Conservation (phyloP, 2,797 vertebrate species). For the Pagetopsis macropterus region DNA sequence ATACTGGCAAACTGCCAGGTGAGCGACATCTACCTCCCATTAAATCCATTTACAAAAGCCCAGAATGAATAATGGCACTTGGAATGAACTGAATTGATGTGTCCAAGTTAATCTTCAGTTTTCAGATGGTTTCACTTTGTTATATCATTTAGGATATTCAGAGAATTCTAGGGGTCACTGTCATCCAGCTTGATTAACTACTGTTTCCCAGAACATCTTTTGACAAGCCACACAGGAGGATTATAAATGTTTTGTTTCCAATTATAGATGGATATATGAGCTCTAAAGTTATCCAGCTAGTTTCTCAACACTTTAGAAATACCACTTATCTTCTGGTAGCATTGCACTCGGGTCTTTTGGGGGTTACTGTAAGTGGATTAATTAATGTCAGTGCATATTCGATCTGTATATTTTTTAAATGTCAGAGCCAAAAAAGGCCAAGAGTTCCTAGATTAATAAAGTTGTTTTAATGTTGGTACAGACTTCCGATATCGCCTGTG, state of each 20-base stretch:
- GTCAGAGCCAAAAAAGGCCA: neutral
- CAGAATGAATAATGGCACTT: too few species aligned
- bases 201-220: constrained; percentile 19
- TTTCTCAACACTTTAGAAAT: neutral
- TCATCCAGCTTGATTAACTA: neutral
- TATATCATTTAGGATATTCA: constrained; percentile 6
- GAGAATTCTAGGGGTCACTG: constrained; percentile 13
- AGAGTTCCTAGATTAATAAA: neutral
- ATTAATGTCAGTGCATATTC: neutral
- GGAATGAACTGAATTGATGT: too few species aligned
- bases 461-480: neutral
- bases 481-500: constrained; percentile 1
- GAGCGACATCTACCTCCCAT: too few species aligned
- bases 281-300: constrained; percentile 8
- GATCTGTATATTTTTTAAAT: neutral
- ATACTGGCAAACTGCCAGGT: too few species aligned
- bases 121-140: neutral
- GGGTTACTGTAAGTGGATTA: neutral
- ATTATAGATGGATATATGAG: neutral
- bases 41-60: too few species aligned
- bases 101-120: neutral
- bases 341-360: neutral
- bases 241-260: neutral
- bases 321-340: neutral
- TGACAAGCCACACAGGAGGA: neutral